phyloP scores from a whole-genome alignment of 2,888 invertebrate genomes.

The Cheilosia vulpina region DNA sequence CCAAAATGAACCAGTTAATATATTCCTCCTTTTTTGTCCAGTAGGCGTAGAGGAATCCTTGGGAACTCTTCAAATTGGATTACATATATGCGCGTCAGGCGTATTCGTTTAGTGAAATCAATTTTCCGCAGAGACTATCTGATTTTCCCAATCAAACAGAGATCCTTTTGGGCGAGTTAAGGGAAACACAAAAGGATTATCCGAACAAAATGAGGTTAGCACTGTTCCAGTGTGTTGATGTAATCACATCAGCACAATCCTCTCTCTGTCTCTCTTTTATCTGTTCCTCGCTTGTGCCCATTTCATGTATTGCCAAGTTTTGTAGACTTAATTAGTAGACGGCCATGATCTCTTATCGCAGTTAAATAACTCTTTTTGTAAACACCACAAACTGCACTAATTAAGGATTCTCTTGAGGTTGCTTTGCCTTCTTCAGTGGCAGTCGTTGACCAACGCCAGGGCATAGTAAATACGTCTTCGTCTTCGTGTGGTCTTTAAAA shows the following conservation, averaged over 20 bases:
- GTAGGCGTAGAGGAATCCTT: not conserved
- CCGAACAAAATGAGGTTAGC: slow-evolving; percentile 39
- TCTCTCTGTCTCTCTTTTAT: not conserved
- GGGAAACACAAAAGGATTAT: slow-evolving; percentile 41
- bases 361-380: slow-evolving; percentile 46
- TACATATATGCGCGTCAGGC: slow-evolving; percentile 38
- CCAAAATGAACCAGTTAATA: not conserved
- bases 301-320: slow-evolving; percentile 29
- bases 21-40: not conserved
- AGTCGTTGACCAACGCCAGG: slow-evolving; percentile 32
- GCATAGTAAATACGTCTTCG: slow-evolving; percentile 31
- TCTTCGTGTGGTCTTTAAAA: not conserved
- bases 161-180: slow-evolving; percentile 1
- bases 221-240: slow-evolving; percentile 5
- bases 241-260: slow-evolving; percentile 43
- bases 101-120: slow-evolving; percentile 61
- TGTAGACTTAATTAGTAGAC: slow-evolving; percentile 62
- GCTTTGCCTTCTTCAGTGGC: not conserved
- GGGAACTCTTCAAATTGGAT: slow-evolving; percentile 61
- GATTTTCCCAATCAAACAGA: slow-evolving; percentile 24
- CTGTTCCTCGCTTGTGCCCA: slow-evolving; percentile 7
- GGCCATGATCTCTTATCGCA: slow-evolving; percentile 51
- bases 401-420: slow-evolving; percentile 52
- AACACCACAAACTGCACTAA: slow-evolving; percentile 57
- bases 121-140: slow-evolving; percentile 63